phyloP scores from a whole-genome alignment of 2,113 vertebrate species.

The Poeciliopsis turrubarensis region DNA sequence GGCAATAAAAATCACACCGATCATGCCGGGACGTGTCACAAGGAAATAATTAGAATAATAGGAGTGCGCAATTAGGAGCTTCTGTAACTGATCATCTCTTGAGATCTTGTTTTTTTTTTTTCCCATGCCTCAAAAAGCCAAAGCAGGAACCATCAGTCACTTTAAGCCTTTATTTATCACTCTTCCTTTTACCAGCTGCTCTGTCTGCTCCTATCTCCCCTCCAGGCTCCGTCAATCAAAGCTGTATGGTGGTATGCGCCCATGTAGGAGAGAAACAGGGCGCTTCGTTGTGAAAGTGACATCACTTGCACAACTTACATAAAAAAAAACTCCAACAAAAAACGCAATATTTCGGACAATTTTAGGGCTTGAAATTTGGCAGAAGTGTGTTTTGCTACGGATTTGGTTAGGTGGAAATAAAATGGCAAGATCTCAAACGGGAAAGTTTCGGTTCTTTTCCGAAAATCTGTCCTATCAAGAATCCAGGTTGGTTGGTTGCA shows the following conservation, averaged over 20 bases:
- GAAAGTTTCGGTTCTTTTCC: background rate
- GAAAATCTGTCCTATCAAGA: background rate
- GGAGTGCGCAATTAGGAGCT: constrained; percentile 29
- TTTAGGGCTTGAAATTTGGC: background rate
- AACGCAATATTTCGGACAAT: constrained; percentile 9
- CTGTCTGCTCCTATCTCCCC: constrained; percentile 66
- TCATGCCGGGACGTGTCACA: constrained; percentile 21
- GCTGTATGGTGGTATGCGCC: constrained; percentile 11
- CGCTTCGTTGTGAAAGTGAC: constrained; percentile 14
- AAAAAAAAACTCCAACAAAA: background rate
- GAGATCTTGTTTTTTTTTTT: constrained; percentile 16
- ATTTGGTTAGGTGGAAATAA: background rate
- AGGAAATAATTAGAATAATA: constrained; percentile 47
- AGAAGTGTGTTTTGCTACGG: background rate
- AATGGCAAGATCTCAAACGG: background rate
- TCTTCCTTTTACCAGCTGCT: constrained; percentile 33
- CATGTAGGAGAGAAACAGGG: background rate
- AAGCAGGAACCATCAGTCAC: constrained; percentile 60
- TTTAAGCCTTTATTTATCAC: constrained; percentile 43
- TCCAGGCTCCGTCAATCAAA: constrained; percentile 52
- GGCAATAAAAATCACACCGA: background rate
- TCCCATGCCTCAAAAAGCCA: constrained; percentile 52
- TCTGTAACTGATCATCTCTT: constrained; percentile 32
- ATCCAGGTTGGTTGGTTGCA: background rate
- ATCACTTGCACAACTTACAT: constrained; percentile 18